Evolutionary conservation across 2,113 vertebrate species (phyloP).

Genomic region (Perca schrenkii): DNA sequence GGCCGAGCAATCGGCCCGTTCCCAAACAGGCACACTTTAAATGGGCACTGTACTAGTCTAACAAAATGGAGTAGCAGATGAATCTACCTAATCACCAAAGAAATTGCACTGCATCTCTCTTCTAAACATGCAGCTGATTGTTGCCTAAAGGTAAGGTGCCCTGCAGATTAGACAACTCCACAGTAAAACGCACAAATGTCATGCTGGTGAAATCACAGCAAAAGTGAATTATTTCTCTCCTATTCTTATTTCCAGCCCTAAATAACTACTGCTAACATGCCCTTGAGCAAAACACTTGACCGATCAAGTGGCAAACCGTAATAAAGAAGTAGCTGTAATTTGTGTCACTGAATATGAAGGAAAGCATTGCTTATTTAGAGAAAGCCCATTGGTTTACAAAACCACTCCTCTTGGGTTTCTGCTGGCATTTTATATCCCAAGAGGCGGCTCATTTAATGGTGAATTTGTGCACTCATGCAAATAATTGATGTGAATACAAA

Average conservation of each 20-base stretch:
- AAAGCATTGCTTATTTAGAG: background rate
- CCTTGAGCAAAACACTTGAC: background rate
- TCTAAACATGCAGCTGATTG: conserved; percentile 21
- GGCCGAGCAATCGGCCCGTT: no score
- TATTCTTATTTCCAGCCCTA: background rate
- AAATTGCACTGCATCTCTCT: conserved; percentile 3
- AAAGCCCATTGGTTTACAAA: conserved; percentile 24
- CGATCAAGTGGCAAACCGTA: background rate
- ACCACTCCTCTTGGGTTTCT: background rate
- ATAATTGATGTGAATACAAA: conserved; percentile 29
- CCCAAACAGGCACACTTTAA: no score
- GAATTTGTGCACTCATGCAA: conserved; percentile 8
- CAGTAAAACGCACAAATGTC: background rate
- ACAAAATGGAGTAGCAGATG: conserved; percentile 3
- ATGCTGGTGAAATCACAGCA: conserved; percentile 12
- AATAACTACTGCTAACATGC: conserved; percentile 1
- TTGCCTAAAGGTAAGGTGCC: conserved; percentile 29
- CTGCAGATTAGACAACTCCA: conserved; percentile 1
- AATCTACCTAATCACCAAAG: background rate
- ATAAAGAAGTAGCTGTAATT: background rate
- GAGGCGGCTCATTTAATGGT: conserved; percentile 8
- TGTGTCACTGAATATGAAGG: background rate
- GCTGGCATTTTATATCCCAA: conserved; percentile 27
- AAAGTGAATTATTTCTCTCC: conserved; percentile 8
- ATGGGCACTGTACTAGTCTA: no score